Conservation (phyloP, 2,797 vertebrate genomes). For the Pseudocheirus occidentalis region DNA sequence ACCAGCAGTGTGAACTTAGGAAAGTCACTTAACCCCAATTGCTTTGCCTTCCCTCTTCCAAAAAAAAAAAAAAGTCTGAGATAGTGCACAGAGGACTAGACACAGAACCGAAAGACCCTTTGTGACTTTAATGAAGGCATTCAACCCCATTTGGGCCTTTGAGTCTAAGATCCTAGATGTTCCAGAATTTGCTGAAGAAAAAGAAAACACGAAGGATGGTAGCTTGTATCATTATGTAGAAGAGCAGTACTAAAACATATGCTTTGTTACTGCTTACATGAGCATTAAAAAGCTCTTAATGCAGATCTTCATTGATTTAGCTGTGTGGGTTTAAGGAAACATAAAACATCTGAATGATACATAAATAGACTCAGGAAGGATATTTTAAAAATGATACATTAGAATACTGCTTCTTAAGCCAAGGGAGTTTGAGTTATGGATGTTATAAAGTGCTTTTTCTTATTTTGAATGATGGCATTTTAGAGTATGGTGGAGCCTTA, state of each 20-base stretch:
- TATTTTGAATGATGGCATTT: not conserved
- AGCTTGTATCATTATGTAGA: not conserved
- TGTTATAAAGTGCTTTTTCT: not conserved
- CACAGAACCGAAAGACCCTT: not conserved
- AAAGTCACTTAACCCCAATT: too few species aligned
- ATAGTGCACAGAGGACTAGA: not conserved
- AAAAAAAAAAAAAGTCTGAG: too few species aligned
- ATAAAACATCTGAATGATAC: not conserved
- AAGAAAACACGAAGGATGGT: not conserved
- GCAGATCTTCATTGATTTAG: not conserved
- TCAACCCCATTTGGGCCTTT: not conserved
- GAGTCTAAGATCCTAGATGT: not conserved
- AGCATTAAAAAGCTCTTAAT: not conserved
- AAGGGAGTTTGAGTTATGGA: not conserved
- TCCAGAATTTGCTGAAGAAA: not conserved
- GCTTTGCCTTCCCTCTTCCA: too few species aligned
- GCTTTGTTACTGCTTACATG: not conserved
- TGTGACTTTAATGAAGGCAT: not conserved
- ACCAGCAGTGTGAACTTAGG: too few species aligned
- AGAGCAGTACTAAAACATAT: not conserved
- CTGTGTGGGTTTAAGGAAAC: not conserved
- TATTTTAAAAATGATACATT: not conserved
- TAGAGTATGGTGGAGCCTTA: not conserved
- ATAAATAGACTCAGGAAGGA: slow-evolving; percentile 21
- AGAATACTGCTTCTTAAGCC: not conserved